Evolutionary conservation across 1,140 invertebrate genomes (phyloP).

Genomic region (Asbolus verrucosus): DNA sequence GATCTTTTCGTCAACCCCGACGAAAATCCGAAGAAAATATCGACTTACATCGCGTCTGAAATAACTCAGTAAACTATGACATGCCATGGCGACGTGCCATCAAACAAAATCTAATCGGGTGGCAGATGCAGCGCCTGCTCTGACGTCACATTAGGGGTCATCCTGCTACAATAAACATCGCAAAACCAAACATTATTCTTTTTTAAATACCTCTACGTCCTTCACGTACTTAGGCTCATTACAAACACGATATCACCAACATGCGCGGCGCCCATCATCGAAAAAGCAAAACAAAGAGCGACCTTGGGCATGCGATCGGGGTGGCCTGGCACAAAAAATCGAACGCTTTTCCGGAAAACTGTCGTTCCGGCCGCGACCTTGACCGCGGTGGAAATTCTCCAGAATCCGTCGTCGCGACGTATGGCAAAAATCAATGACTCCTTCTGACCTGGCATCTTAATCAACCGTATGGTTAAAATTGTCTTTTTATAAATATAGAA

Average conservation of each 20-base stretch:
- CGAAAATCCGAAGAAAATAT: no score
- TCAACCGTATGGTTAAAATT: neutral
- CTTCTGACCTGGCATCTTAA: constrained; percentile 1
- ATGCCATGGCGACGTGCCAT: constrained; percentile 13
- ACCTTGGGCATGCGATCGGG: constrained; percentile 12
- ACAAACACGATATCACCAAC: no score
- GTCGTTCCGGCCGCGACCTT: constrained; percentile 4
- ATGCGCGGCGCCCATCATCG: no score
- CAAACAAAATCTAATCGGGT: constrained; percentile 9
- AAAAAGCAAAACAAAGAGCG: no score
- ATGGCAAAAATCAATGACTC: constrained; percentile 30
- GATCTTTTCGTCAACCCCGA: constrained; percentile 3
- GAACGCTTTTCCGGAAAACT: neutral
- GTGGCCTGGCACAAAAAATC: no score
- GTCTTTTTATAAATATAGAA: constrained; percentile 9
- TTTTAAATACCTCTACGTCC: no score
- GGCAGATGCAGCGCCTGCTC: constrained; percentile 13
- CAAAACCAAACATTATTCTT: no score
- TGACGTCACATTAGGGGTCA: no score
- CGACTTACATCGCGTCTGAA: neutral
- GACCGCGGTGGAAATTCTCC: constrained; percentile 15
- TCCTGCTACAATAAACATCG: no score
- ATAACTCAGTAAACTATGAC: constrained; percentile 10
- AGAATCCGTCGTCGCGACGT: neutral
- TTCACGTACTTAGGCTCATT: no score